Conservation (phyloP, 2,797 vertebrate species). For the Sternotherus odoratus region DNA sequence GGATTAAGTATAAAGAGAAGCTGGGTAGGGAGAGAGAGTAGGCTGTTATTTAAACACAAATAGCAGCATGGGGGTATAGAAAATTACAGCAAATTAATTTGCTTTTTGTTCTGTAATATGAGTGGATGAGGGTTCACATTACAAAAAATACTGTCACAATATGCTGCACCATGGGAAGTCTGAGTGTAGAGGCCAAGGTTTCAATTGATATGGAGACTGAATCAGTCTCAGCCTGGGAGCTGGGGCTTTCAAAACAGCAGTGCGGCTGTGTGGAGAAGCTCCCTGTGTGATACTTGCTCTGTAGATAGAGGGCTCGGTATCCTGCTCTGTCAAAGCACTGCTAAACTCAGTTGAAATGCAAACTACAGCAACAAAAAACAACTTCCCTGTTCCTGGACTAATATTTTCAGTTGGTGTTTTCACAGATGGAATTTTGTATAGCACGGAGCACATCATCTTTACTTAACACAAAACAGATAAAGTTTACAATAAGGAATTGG, state of each 20-base stretch:
- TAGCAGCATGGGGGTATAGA: neutral
- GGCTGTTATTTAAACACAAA: neutral
- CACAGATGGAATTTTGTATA: neutral
- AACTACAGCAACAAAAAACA: neutral
- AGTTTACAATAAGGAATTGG: neutral
- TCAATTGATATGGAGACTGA: neutral
- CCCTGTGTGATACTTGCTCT: neutral
- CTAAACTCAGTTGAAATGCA: neutral
- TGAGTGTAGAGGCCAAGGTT: neutral
- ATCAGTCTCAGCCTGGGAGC: neutral
- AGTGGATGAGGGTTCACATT: neutral
- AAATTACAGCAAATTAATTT: neutral
- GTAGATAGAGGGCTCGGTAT: neutral
- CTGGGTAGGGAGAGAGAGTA: neutral
- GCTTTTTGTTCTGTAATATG: neutral
- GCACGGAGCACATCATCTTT: neutral
- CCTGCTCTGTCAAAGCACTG: neutral
- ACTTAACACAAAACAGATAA: neutral
- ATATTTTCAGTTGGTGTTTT: neutral
- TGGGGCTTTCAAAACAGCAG: neutral
- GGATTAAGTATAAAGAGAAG: neutral
- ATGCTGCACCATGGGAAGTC: neutral
- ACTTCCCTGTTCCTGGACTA: neutral
- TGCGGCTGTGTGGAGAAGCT: neutral
- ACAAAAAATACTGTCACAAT: neutral